Evolutionary conservation across 2,113 vertebrate genomes (phyloP), one percentile per base, ranked within the genome.

Genomic region (Amphiprion percula): DNA sequence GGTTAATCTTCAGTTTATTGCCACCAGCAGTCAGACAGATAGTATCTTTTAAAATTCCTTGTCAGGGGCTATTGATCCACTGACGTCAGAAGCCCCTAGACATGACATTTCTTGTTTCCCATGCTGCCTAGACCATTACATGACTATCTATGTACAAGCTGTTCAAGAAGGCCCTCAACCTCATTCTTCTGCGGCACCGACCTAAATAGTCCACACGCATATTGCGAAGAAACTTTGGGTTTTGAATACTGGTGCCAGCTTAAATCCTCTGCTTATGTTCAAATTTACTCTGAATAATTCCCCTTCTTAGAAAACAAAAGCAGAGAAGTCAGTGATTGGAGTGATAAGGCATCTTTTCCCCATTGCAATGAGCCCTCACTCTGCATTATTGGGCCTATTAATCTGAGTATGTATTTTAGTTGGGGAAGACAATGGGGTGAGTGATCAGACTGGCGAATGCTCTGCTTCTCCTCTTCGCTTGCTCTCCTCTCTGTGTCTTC

Each of bases 1-100:
- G 94, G 93, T 94, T 95, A 94, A 94, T 94, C 92, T 94, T 92
- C 80, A 85, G 88, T 94, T 94, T 94, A 93, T 93, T 94, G 93
- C 93, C 92, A 93, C 90, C 89, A 91, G 88, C 92, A 93, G 88
- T 92, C 87, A 91, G 90, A 90, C 90, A 90, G 93, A 94, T 94
- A 91, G 89, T 90, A 94, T 94, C 91, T 93, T 92, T 92, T 86
- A 86, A 93, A 90, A 94, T 94, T 94, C 91, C 82, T 87, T 75
- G 83, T 90, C 85, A 89, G 88, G 77, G 68, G 50, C 80, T 94
- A 94, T 95, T 92, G 94, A 95, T 94, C 74, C 60, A 39, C 58
- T 88, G 86, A 91, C 72, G 82, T 92, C 92, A 93, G 80, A 89
- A 88, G 82, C 85, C 88, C 82, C 80, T 79, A 89, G 89, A 93